phyloP scores from a whole-genome alignment of 1,140 invertebrate species.

The Ganaspis sp. region DNA sequence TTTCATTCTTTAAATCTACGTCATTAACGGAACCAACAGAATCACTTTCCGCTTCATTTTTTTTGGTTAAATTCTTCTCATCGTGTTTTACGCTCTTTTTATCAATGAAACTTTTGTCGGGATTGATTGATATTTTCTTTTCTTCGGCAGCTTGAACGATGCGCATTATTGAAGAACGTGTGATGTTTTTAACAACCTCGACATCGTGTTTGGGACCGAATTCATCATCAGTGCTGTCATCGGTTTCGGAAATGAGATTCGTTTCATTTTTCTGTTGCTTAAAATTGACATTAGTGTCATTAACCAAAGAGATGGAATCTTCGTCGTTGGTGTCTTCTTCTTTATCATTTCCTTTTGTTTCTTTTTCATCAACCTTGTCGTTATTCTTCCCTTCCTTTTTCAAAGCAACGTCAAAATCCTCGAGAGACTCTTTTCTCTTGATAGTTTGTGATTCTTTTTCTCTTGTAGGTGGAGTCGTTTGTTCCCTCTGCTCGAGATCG shows the following conservation, averaged over 20 bases:
- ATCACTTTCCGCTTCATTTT: neutral
- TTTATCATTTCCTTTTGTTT: constrained; percentile 36
- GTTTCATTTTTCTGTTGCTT: constrained; percentile 45
- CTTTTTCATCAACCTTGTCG: too few relatives aligned
- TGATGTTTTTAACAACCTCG: constrained; percentile 60
- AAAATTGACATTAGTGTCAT: constrained; percentile 68
- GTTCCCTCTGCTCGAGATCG: constrained; percentile 37
- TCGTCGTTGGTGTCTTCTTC: constrained; percentile 25
- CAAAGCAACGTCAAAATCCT: constrained; percentile 37
- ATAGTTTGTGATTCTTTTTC: too few relatives aligned
- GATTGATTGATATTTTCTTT: neutral
- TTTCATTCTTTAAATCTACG: constrained; percentile 19
- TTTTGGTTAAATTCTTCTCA: neutral
- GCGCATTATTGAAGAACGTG: constrained; percentile 45
- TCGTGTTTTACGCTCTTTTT: neutral
- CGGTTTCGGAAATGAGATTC: constrained; percentile 49
- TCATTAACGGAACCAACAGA: neutral
- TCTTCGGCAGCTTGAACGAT: constrained; percentile 43
- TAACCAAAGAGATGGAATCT: constrained; percentile 58
- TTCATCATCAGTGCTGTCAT: constrained; percentile 27
- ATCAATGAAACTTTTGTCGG: constrained; percentile 6
- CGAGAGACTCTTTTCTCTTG: constrained; percentile 24
- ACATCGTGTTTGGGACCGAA: constrained; percentile 63
- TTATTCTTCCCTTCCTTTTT: constrained; percentile 47
- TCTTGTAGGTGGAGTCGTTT: constrained; percentile 3